Conservation (phyloP, 2,888 invertebrate genomes). For the Cheiracanthium punctorium region DNA sequence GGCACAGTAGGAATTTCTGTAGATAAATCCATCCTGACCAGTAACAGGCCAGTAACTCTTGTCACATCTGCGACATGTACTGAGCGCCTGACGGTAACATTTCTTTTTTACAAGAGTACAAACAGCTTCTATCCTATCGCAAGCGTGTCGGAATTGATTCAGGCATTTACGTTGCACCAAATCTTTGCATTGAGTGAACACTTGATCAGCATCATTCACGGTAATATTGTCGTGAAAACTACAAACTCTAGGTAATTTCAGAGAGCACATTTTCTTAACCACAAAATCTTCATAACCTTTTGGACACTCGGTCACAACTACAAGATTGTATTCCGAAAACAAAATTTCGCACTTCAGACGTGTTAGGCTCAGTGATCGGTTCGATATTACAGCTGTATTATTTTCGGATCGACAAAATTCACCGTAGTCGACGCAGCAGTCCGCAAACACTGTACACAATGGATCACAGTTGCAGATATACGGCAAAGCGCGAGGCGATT, state of each 20-base stretch:
- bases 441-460: constrained; percentile 32
- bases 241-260: constrained; percentile 21
- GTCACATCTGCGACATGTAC: constrained; percentile 12
- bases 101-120: constrained; percentile 10
- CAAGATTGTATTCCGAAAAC: neutral
- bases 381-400: neutral
- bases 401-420: neutral
- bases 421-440: constrained; percentile 52
- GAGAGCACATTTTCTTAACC: neutral
- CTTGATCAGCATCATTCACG: neutral
- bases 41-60: constrained; percentile 35
- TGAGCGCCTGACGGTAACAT: constrained; percentile 2
- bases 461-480: constrained; percentile 57
- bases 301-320: constrained; percentile 31
- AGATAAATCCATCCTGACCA: constrained; percentile 20
- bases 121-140: constrained; percentile 19
- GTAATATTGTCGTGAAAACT: neutral
- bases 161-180: neutral
- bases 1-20: constrained; percentile 54
- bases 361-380: neutral
- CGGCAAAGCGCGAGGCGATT: constrained; percentile 16
- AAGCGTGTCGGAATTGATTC: neutral
- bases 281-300: neutral
- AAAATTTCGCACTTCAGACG: neutral
- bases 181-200: neutral